A percentile compares a stretch with the other conserved stretches of the same genome.
These are phyloP conservation scores for Buathra laborator DNA, from an alignment of 2,888 invertebrate species.

Conservation along the genomic window DNA sequence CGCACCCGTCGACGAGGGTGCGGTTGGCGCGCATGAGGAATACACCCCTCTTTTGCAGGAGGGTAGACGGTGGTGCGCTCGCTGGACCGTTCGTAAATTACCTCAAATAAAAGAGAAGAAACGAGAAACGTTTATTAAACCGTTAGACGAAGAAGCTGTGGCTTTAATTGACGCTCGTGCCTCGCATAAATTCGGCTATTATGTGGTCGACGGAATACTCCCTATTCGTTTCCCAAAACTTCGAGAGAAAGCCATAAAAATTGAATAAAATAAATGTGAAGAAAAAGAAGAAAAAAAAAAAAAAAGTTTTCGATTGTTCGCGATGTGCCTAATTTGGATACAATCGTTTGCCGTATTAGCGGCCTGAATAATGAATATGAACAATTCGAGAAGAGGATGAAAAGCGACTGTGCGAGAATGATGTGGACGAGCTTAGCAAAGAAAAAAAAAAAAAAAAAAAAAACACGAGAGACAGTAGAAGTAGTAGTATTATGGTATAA, in stretches of 20 bases:
- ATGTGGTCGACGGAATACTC: background rate
- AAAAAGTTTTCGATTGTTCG: background rate
- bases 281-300: background rate
- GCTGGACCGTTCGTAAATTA: conserved; percentile 67
- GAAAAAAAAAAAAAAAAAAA: background rate
- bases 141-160: conserved; percentile 54
- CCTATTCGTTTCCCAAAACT: background rate
- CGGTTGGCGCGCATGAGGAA: conserved; percentile 22
- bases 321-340: conserved; percentile 4
- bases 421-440: background rate
- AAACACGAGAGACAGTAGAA: background rate
- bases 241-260: conserved; percentile 17
- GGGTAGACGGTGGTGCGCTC: conserved; percentile 23
- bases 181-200: conserved; percentile 31
- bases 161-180: conserved; percentile 63
- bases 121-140: conserved; percentile 65
- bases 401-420: conserved; percentile 27
- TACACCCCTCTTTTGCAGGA: conserved; percentile 5
- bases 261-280: conserved; percentile 1
- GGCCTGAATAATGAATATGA: conserved; percentile 51
- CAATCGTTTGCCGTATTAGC: conserved; percentile 42
- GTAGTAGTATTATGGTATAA: conserved; percentile 59
- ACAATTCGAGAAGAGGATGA: conserved; percentile 9
- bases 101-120: conserved; percentile 73
- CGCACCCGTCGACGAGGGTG: conserved; percentile 46